phyloP scores from a whole-genome alignment of 2,113 vertebrate species.

The Sminthopsis crassicaudata region DNA sequence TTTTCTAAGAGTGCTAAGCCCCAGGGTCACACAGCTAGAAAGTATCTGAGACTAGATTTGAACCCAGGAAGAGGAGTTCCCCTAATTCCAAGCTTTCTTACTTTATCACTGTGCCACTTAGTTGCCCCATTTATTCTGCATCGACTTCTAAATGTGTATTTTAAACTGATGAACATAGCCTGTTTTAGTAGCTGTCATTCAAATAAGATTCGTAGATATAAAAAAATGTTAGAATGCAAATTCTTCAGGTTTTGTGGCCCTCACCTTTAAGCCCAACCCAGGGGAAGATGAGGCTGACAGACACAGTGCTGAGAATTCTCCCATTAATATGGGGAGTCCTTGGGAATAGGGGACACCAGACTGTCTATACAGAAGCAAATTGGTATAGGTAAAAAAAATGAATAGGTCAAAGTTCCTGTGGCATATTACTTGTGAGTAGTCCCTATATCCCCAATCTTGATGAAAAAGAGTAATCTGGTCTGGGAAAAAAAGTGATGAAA shows the following conservation, averaged over 20 bases:
- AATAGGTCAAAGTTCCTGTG: not conserved
- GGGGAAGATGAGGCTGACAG: not conserved
- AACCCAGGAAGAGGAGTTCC: no score
- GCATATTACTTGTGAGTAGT: not conserved
- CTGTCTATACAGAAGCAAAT: not conserved
- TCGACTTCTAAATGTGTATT: not conserved
- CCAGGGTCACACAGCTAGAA: no score
- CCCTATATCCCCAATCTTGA: not conserved
- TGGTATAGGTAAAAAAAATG: not conserved
- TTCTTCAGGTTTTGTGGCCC: not conserved
- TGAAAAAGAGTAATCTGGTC: not conserved
- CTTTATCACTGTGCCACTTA: no score
- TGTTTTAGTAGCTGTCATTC: not conserved
- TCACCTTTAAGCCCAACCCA: not conserved
- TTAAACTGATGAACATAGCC: not conserved
- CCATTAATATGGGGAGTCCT: not conserved
- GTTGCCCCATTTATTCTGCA: not conserved
- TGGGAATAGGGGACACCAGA: not conserved
- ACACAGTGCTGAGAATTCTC: not conserved
- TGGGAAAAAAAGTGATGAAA: not conserved
- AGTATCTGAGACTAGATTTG: no score
- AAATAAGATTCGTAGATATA: not conserved
- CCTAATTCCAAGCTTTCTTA: no score
- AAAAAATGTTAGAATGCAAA: not conserved
- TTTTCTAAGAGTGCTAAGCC: no score